phyloP scores from a whole-genome alignment of 2,113 vertebrate species.

The Polypterus senegalus region DNA sequence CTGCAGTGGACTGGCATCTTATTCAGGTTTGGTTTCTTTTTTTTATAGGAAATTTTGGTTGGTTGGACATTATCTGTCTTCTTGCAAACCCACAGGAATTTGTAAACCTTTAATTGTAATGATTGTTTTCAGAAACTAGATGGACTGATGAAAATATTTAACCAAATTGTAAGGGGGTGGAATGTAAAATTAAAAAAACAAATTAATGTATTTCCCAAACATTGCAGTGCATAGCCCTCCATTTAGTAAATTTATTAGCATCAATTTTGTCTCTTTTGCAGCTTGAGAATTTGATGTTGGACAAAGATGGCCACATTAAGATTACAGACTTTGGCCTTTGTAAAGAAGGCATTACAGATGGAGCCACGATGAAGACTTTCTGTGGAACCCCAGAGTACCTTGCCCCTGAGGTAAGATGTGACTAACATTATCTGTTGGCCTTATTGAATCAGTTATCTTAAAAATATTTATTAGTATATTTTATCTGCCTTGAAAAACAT shows the following conservation, averaged over 20 bases:
- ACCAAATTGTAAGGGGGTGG: not conserved
- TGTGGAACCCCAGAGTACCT: conserved; percentile 88
- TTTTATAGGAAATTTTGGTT: no score
- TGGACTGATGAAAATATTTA: not conserved
- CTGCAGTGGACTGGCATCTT: no score
- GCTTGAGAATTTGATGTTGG: conserved; percentile 94
- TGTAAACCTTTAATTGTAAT: no score
- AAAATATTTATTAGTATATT: not conserved
- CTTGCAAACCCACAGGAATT: no score
- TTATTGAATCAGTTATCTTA: not conserved
- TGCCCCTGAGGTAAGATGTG: conserved; percentile 67
- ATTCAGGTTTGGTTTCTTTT: no score
- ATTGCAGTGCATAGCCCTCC: not conserved
- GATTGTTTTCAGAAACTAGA: accelerated
- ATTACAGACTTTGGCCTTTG: conserved; percentile 90
- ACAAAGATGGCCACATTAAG: conserved; percentile 89
- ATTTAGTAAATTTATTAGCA: no score
- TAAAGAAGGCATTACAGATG: conserved; percentile 82
- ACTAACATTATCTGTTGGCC: not conserved
- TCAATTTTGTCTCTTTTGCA: conserved; percentile 22
- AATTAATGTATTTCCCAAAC: not conserved
- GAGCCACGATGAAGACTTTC: conserved; percentile 89
- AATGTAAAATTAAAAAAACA: no score
- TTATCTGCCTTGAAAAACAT: not conserved
- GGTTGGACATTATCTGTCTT: no score